Percentiles rank a stretch among this genome's conserved stretches.
Evolutionary conservation across 2,113 vertebrate genomes (phyloP).

Genomic region (Verasper variegatus): DNA sequence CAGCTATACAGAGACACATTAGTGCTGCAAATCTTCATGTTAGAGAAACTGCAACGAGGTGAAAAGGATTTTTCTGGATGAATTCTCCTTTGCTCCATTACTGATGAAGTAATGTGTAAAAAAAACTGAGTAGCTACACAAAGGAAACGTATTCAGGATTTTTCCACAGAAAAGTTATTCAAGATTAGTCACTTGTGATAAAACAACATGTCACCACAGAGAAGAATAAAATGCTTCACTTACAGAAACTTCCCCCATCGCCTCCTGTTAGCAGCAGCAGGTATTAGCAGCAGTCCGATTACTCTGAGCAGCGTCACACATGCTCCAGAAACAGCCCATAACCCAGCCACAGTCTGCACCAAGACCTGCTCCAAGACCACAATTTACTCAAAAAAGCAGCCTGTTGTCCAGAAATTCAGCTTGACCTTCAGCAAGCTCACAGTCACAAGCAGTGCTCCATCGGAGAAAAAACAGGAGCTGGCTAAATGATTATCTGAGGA

Average conservation of each 20-base stretch:
- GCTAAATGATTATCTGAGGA: slow-evolving; percentile 90
- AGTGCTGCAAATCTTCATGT: neutral
- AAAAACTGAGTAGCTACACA: neutral
- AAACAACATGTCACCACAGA: neutral
- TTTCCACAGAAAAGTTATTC: neutral
- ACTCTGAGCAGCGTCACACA: slow-evolving; percentile 52
- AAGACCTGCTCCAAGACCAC: slow-evolving; percentile 20
- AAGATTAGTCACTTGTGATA: neutral
- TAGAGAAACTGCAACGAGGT: neutral
- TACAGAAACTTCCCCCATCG: slow-evolving; percentile 74
- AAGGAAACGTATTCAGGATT: neutral
- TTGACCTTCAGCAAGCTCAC: slow-evolving; percentile 84
- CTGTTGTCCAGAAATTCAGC: slow-evolving; percentile 46
- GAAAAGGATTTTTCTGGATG: no score
- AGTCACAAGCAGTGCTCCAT: slow-evolving; percentile 74
- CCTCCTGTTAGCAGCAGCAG: slow-evolving; percentile 67
- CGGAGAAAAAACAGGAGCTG: slow-evolving; percentile 81
- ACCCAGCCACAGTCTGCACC: slow-evolving; percentile 33
- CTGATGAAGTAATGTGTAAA: neutral
- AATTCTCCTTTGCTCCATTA: neutral
- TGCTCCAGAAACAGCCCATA: slow-evolving; percentile 67
- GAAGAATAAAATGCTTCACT: slow-evolving; percentile 63
- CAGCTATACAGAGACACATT: neutral
- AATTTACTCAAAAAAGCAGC: slow-evolving; percentile 53
- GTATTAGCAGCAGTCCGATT: slow-evolving; percentile 63